These are phyloP conservation scores for Hippocampus kuda DNA, from an alignment of 2,797 vertebrate species.

Conservation along the genomic window DNA sequence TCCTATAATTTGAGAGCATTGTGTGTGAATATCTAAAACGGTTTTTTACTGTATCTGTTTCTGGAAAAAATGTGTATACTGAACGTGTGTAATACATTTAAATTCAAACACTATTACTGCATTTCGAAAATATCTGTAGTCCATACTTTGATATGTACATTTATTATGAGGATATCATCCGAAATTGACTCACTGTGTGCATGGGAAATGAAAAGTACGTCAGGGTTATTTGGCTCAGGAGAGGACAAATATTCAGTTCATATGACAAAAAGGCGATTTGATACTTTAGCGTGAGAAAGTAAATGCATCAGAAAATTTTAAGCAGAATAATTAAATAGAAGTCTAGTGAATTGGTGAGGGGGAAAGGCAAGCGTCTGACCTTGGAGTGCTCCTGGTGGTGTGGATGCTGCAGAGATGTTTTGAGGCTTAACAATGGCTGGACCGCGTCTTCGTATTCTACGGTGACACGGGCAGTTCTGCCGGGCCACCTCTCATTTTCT, in stretches of 20 bases:
- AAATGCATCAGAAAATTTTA: not conserved
- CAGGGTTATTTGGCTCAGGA: not conserved
- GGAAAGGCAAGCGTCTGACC: not conserved
- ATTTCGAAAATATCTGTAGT: not conserved
- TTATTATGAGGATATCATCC: no score
- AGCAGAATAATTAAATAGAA: not conserved
- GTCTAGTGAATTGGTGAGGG: not conserved
- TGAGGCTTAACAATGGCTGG: not conserved
- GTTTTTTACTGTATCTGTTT: not conserved
- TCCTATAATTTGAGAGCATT: not conserved
- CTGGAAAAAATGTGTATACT: no score
- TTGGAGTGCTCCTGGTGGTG: not conserved
- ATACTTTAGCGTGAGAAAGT: not conserved
- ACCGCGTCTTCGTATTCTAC: not conserved
- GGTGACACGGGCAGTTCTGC: not conserved
- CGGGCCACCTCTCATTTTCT: not conserved
- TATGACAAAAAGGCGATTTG: not conserved
- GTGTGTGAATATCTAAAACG: not conserved
- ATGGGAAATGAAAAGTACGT: not conserved
- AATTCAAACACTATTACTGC: not conserved
- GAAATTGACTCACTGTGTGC: not conserved
- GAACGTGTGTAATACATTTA: no score
- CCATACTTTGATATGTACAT: not conserved
- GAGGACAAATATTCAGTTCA: not conserved
- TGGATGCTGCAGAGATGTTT: slow-evolving; percentile 4